phyloP scores from a whole-genome alignment of 2,113 vertebrate genomes.

The Odocoileus virginianus region DNA sequence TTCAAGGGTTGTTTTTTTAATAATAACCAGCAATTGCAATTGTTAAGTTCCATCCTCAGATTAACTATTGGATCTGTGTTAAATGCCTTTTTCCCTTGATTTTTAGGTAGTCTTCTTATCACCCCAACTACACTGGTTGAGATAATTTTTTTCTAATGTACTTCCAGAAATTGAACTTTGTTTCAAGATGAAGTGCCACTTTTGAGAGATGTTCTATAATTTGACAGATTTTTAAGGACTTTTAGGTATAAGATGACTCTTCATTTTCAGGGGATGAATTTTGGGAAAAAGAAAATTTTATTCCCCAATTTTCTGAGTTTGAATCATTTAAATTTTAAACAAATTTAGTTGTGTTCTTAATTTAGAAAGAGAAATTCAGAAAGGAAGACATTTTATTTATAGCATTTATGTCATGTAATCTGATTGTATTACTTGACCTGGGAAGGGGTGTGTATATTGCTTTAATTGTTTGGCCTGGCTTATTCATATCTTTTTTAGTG shows the following conservation, averaged over 20 bases:
- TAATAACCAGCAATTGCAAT: neutral
- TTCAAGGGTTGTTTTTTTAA: neutral
- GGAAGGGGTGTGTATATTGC: neutral
- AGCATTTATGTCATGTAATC: neutral
- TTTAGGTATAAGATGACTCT: neutral
- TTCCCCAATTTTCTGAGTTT: neutral
- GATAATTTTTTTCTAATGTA: neutral
- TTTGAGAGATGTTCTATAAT: neutral
- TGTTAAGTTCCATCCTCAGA: neutral
- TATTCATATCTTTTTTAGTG: neutral
- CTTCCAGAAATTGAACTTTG: constrained; percentile 3
- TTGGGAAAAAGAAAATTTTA: neutral
- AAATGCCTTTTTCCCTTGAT: neutral
- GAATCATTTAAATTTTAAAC: constrained; percentile 14
- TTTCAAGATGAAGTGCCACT: constrained; percentile 8
- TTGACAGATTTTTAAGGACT: neutral
- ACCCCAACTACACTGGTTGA: neutral
- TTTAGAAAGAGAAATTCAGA: constrained; percentile 9
- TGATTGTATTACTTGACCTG: neutral
- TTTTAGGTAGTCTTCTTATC: neutral
- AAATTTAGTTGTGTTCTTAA: constrained; percentile 6
- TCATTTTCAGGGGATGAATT: neutral
- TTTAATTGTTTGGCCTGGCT: neutral
- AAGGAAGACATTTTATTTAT: neutral
- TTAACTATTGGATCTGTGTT: neutral